A percentile compares a stretch with the other conserved stretches of the same genome.
Evolutionary conservation across 2,888 invertebrate species (phyloP).

Genomic region (Cheilosia vernalis): DNA sequence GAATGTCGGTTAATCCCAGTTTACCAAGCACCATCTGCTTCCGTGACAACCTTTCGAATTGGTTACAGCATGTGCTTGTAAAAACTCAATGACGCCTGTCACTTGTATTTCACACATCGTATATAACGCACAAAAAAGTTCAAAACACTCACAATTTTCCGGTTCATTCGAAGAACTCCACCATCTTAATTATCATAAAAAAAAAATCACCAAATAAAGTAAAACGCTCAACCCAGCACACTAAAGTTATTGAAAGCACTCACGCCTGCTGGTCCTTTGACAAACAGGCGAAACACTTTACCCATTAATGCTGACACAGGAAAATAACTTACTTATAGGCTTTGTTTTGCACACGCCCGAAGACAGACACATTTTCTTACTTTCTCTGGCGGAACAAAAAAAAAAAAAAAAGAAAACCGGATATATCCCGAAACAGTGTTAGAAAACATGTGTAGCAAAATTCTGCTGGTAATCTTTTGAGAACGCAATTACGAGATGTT

Average conservation of each 20-base stretch:
- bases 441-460: slow-evolving; percentile 32
- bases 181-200: slow-evolving; percentile 23
- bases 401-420: not conserved
- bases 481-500: slow-evolving; percentile 50
- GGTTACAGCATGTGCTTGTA: not conserved
- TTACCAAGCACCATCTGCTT: slow-evolving; percentile 11
- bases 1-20: slow-evolving; percentile 6
- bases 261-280: not conserved
- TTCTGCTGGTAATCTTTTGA: slow-evolving; percentile 20
- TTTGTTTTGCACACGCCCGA: slow-evolving; percentile 2
- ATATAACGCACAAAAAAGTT: not conserved
- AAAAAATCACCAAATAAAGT: not conserved
- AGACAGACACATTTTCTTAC: not conserved
- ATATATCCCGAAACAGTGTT: slow-evolving; percentile 27
- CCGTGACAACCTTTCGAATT: slow-evolving; percentile 11
- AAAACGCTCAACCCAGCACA: slow-evolving; percentile 4
- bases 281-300: not conserved
- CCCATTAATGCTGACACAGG: slow-evolving; percentile 2
- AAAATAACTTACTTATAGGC: slow-evolving; percentile 2
- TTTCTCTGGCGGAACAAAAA: not conserved
- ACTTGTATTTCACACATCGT: slow-evolving; percentile 9
- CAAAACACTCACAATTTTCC: slow-evolving; percentile 19
- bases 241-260: slow-evolving; percentile 4
- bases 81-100: slow-evolving; percentile 1
- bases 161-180: not conserved